Evolutionary conservation across 2,888 invertebrate species (phyloP).

Genomic region (Pseudococcus viburni): DNA sequence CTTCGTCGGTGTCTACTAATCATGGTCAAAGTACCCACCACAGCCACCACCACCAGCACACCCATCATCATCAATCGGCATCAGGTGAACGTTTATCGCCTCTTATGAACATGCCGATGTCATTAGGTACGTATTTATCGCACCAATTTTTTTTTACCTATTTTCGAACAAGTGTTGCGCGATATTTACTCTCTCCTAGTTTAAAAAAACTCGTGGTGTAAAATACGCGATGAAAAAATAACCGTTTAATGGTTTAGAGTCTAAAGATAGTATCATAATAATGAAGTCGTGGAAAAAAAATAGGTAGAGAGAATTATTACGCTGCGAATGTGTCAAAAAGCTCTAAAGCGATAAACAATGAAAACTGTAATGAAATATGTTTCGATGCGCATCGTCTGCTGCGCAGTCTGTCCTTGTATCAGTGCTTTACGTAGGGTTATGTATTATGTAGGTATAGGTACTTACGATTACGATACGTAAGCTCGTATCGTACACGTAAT

Average conservation of each 20-base stretch:
- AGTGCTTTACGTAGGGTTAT: neutral
- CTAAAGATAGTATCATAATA: slow-evolving; percentile 13
- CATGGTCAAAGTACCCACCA: slow-evolving; percentile 75
- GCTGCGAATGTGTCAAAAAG: neutral
- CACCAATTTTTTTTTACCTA: neutral
- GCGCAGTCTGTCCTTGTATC: slow-evolving; percentile 5
- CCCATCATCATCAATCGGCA: slow-evolving; percentile 69
- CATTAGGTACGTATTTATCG: slow-evolving; percentile 59
- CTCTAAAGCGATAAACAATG: slow-evolving; percentile 11
- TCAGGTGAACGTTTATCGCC: slow-evolving; percentile 64
- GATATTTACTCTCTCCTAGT: neutral
- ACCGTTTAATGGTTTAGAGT: neutral
- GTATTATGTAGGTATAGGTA: neutral
- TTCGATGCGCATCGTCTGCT: neutral
- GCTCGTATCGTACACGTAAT: neutral
- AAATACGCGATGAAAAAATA: neutral
- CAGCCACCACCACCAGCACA: slow-evolving; percentile 79
- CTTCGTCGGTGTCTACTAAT: slow-evolving; percentile 72
- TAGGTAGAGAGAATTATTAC: slow-evolving; percentile 9
- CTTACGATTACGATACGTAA: slow-evolving; percentile 6
- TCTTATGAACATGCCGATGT: slow-evolving; percentile 63
- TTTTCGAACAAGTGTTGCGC: slow-evolving; percentile 7
- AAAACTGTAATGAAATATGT: slow-evolving; percentile 4
- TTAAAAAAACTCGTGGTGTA: neutral
- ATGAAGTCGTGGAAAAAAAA: neutral